These are phyloP conservation scores for Cynopterus brachyotis DNA, from an alignment of 2,113 vertebrate species.

Conservation along the genomic window DNA sequence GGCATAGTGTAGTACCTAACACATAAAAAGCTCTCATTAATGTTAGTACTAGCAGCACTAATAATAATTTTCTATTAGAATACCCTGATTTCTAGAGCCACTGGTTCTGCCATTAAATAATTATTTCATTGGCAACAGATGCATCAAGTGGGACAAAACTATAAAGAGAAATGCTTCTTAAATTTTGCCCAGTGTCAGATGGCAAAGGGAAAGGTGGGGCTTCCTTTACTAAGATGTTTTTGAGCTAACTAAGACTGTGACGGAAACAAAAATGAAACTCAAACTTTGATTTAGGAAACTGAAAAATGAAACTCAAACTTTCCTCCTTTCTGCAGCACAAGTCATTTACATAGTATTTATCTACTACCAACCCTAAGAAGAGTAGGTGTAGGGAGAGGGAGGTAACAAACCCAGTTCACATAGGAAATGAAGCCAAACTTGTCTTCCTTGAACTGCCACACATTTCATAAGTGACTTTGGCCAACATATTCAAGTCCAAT, in stretches of 20 bases:
- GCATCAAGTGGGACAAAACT: background rate
- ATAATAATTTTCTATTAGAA: background rate
- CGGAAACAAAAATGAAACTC: constrained; percentile 27
- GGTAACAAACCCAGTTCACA: background rate
- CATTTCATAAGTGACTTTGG: background rate
- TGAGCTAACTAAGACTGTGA: background rate
- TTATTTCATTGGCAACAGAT: background rate
- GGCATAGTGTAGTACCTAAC: background rate
- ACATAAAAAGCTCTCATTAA: constrained; percentile 8
- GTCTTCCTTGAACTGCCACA: background rate
- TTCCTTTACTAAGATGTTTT: constrained; percentile 32
- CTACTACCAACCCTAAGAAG: background rate
- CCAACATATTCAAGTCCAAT: background rate
- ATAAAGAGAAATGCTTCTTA: background rate
- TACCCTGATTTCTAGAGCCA: background rate
- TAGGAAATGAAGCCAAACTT: background rate
- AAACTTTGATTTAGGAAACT: background rate
- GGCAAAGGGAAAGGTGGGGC: background rate
- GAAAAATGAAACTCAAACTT: constrained; percentile 36
- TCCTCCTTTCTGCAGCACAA: background rate
- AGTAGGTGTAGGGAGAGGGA: background rate
- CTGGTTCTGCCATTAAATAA: background rate
- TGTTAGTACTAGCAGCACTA: background rate
- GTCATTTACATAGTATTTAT: background rate
- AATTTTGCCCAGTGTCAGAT: constrained; percentile 6